Conservation (phyloP, 2,888 invertebrate genomes). For the Harpagoxenus sublaevis region DNA sequence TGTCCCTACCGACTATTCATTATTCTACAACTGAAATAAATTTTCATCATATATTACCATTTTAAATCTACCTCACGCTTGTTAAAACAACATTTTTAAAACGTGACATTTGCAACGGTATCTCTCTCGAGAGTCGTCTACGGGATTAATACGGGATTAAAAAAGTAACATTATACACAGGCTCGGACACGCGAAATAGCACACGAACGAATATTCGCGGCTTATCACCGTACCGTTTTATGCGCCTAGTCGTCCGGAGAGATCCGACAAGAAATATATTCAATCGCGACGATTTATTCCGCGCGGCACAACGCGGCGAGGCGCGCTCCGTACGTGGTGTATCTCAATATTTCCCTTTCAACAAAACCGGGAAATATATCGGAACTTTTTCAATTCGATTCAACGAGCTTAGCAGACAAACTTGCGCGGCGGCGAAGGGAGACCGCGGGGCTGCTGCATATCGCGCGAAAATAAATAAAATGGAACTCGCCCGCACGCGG, state of each 20-base stretch:
- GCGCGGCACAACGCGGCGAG: slow-evolving; percentile 12
- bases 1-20: background rate
- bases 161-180: background rate
- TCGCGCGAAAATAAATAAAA: slow-evolving; percentile 51
- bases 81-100: background rate
- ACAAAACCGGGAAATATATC: slow-evolving; percentile 48
- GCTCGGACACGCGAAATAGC: slow-evolving; percentile 5
- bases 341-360: slow-evolving; percentile 53
- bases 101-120: background rate
- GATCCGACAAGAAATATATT: slow-evolving; percentile 42
- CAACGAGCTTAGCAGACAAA: slow-evolving; percentile 54
- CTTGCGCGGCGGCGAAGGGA: slow-evolving; percentile 33
- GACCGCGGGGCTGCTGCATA: slow-evolving; percentile 8
- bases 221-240: slow-evolving; percentile 34
- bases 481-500: slow-evolving; percentile 15
- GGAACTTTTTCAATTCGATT: slow-evolving; percentile 55
- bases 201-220: slow-evolving; percentile 25
- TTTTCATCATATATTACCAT: background rate
- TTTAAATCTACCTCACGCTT: background rate
- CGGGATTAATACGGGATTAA: background rate
- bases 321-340: slow-evolving; percentile 25
- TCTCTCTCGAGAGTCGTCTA: background rate
- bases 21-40: background rate
- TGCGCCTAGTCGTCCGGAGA: slow-evolving; percentile 5
- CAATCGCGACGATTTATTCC: slow-evolving; percentile 53